phyloP scores from a whole-genome alignment of 2,888 invertebrate species.

The Dicyrtomina minuta region DNA sequence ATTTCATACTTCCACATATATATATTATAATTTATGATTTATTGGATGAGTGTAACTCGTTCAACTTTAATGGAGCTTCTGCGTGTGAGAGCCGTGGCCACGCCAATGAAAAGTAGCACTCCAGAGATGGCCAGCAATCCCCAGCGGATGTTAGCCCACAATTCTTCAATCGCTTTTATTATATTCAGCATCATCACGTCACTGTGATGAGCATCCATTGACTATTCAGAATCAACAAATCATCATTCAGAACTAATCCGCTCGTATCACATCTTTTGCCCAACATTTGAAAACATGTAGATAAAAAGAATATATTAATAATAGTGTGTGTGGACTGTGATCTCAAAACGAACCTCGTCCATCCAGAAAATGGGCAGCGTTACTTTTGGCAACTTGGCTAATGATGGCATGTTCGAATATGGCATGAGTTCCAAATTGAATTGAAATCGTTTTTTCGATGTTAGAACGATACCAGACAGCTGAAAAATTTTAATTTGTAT shows the following conservation, averaged over 20 bases:
- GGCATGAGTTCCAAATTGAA: slow-evolving; percentile 45
- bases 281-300: not conserved
- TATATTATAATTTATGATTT: slow-evolving; percentile 6
- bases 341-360: slow-evolving; percentile 49
- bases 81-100: slow-evolving; percentile 29
- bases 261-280: not conserved
- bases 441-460: slow-evolving; percentile 45
- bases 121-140: slow-evolving; percentile 28
- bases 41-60: slow-evolving; percentile 35
- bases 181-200: slow-evolving; percentile 31
- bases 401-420: slow-evolving; percentile 38
- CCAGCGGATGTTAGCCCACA: slow-evolving; percentile 34
- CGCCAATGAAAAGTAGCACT: slow-evolving; percentile 28
- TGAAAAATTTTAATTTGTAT: slow-evolving; percentile 30
- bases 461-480: slow-evolving; percentile 48
- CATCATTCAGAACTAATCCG: too few species aligned
- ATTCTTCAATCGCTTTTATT: slow-evolving; percentile 31
- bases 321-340: too few species aligned
- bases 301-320: too few species aligned
- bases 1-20: too few species aligned
- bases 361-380: slow-evolving; percentile 50
- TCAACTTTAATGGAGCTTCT: slow-evolving; percentile 30
- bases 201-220: slow-evolving; percentile 30
- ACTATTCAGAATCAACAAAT: slow-evolving; percentile 17
- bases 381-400: slow-evolving; percentile 42